Evolutionary conservation across 2,113 vertebrate genomes (phyloP).

Genomic region (Camarhynchus parvulus): DNA sequence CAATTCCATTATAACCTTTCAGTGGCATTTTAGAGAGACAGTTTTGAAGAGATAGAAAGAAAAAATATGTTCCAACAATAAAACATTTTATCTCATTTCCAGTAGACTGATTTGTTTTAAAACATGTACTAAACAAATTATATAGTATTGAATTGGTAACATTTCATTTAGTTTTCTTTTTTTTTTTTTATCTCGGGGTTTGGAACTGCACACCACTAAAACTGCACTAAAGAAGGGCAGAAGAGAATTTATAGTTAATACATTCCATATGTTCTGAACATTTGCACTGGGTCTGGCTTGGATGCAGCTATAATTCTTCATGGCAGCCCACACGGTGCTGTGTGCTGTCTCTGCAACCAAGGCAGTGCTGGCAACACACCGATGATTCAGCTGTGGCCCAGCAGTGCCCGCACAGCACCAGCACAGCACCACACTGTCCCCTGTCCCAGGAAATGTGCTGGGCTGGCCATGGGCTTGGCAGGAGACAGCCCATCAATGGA

Average conservation of each 20-base stretch:
- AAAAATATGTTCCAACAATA: not conserved
- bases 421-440: not conserved
- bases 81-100: not conserved
- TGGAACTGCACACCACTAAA: not conserved
- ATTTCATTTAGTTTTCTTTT: not conserved
- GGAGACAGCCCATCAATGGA: accelerated
- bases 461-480: not conserved
- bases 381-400: not conserved
- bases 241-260: not conserved
- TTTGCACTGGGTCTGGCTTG: not conserved
- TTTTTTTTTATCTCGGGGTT: not conserved
- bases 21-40: not conserved
- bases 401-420: not conserved
- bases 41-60: not conserved
- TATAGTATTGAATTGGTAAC: not conserved
- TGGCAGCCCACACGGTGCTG: not conserved
- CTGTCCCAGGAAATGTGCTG: accelerated
- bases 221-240: not conserved
- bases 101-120: not conserved
- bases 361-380: not conserved
- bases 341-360: not conserved
- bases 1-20: not conserved
- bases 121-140: not conserved
- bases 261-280: not conserved
- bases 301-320: not conserved